These are phyloP conservation scores for Drosophila biarmipes DNA, from an alignment of 1,140 invertebrate genomes.

Conservation along the genomic window DNA sequence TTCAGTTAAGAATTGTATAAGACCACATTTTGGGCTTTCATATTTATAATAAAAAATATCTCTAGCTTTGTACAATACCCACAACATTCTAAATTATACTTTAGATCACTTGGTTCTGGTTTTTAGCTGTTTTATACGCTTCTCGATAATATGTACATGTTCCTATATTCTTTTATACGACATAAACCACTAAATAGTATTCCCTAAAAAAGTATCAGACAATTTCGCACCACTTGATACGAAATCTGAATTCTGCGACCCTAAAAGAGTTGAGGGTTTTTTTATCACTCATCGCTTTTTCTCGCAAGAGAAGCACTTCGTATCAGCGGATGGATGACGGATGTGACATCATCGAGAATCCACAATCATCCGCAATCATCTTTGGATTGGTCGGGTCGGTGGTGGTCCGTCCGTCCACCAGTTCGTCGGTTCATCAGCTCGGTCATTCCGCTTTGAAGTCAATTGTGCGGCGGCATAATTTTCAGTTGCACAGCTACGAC, in stretches of 20 bases:
- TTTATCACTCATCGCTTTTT: constrained; percentile 24
- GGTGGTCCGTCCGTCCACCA: not conserved
- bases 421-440: constrained; percentile 1
- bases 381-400: not conserved
- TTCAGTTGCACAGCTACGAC: constrained; percentile 34
- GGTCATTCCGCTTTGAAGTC: constrained; percentile 60
- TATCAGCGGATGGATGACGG: constrained; percentile 46
- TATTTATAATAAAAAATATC: too few species aligned
- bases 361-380: constrained; percentile 24
- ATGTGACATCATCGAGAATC: constrained; percentile 68
- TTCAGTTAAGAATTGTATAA: too few species aligned
- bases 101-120: too few species aligned
- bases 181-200: too few species aligned
- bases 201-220: too few species aligned
- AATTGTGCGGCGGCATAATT: constrained; percentile 57
- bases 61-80: too few species aligned
- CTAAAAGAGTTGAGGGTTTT: not conserved
- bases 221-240: not conserved
- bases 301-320: not conserved
- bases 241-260: not conserved
- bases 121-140: too few species aligned
- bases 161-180: too few species aligned
- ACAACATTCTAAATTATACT: too few species aligned
- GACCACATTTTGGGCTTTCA: too few species aligned
- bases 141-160: too few species aligned